These are phyloP conservation scores for Dermatemys mawii DNA, from an alignment of 2,113 vertebrate genomes.

Conservation along the genomic window DNA sequence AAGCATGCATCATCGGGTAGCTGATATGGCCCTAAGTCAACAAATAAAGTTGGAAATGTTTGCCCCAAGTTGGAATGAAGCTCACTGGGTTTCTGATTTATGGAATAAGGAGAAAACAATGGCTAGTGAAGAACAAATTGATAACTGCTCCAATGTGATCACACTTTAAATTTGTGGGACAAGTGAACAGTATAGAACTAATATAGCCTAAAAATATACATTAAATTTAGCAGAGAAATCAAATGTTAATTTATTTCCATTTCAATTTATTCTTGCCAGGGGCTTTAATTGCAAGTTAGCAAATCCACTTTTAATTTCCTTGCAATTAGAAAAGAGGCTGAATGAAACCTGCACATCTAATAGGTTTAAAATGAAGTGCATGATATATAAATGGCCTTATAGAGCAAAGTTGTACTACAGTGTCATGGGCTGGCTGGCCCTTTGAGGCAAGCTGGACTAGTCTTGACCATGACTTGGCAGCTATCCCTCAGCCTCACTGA, in stretches of 20 bases:
- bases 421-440: background rate
- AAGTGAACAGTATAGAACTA: background rate
- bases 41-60: background rate
- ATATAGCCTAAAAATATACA: background rate
- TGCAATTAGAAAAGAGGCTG: slow-evolving; percentile 19
- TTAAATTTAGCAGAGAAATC: background rate
- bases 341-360: background rate
- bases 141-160: background rate
- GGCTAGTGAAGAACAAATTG: background rate
- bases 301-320: slow-evolving; percentile 35
- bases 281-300: slow-evolving; percentile 38
- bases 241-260: slow-evolving; percentile 41
- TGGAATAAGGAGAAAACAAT: background rate
- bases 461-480: background rate
- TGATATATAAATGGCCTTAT: background rate
- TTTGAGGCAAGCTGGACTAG: background rate
- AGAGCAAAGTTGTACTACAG: background rate
- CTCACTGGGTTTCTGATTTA: background rate
- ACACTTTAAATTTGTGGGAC: slow-evolving; percentile 5
- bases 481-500: background rate
- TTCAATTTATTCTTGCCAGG: slow-evolving; percentile 44
- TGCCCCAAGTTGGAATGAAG: background rate
- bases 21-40: background rate
- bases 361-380: background rate
- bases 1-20: background rate